These are phyloP conservation scores for Antheraea mylitta DNA, from an alignment of 1,140 invertebrate species.

Conservation along the genomic window DNA sequence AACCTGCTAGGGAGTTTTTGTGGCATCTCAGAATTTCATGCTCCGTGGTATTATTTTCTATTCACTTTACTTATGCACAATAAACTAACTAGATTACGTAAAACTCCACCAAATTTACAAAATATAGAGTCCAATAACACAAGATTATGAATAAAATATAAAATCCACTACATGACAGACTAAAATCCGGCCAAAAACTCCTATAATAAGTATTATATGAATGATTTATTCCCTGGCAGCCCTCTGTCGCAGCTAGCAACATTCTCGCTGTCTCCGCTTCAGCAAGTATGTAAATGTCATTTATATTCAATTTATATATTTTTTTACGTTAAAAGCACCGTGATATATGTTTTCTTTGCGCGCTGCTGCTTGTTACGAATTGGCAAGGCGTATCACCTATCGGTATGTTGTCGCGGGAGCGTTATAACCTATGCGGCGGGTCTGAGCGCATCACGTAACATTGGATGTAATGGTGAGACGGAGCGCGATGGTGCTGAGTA, in stretches of 20 bases:
- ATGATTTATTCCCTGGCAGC: conserved; percentile 45
- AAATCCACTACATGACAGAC: too few species aligned
- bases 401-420: conserved; percentile 33
- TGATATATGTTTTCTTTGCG: conserved; percentile 29
- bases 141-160: too few species aligned
- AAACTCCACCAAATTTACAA: too few species aligned
- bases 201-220: too few species aligned
- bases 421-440: conserved; percentile 59
- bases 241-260: conserved; percentile 58
- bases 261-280: conserved; percentile 71
- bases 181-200: too few species aligned
- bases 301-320: conserved; percentile 62
- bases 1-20: too few species aligned
- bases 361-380: conserved; percentile 26
- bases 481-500: conserved; percentile 86
- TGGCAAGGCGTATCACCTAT: conserved; percentile 23
- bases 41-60: too few species aligned
- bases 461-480: conserved; percentile 59
- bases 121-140: too few species aligned
- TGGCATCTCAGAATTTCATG: too few species aligned
- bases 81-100: too few species aligned
- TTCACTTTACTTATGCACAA: too few species aligned
- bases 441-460: conserved; percentile 62
- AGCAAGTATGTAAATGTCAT: conserved; percentile 78
- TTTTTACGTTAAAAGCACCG: conserved; percentile 38